These are phyloP conservation scores for Drosophila nigromelanica DNA, from an alignment of 1,140 invertebrate species.

Conservation along the genomic window DNA sequence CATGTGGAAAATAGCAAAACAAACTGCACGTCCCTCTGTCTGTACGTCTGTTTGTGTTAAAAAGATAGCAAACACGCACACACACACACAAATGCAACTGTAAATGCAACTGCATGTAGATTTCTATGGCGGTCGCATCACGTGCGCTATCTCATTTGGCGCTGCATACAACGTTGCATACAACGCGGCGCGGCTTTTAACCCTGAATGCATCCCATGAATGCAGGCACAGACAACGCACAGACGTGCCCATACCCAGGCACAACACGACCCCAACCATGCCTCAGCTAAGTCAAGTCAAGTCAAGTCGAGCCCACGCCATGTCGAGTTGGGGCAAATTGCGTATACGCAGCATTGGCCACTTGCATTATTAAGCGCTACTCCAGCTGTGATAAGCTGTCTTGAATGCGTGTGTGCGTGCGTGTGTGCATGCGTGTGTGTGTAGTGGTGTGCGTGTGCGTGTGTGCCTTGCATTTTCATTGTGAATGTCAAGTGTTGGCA, in stretches of 20 bases:
- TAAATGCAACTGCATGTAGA: slow-evolving; percentile 17
- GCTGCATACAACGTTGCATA: slow-evolving; percentile 62
- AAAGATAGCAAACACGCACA: slow-evolving; percentile 31
- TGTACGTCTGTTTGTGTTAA: slow-evolving; percentile 11
- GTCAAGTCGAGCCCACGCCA: slow-evolving; percentile 4
- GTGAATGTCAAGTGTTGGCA: slow-evolving; percentile 78
- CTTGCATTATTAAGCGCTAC: slow-evolving; percentile 72
- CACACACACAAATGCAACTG: slow-evolving; percentile 16
- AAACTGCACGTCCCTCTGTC: slow-evolving; percentile 34
- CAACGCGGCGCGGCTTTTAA: slow-evolving; percentile 59
- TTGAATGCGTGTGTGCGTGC: slow-evolving; percentile 29
- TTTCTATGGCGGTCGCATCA: slow-evolving; percentile 40
- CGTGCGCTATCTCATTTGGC: slow-evolving; percentile 64
- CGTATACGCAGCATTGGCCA: slow-evolving; percentile 80
- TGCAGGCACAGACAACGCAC: slow-evolving; percentile 62
- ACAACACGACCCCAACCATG: neutral
- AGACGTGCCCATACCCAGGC: slow-evolving; percentile 58
- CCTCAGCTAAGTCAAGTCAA: slow-evolving; percentile 6
- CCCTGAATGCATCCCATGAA: slow-evolving; percentile 75
- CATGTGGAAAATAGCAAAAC: slow-evolving; percentile 51
- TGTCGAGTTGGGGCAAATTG: slow-evolving; percentile 49
- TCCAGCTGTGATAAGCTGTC: slow-evolving; percentile 65
- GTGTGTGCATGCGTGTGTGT: slow-evolving; percentile 5
- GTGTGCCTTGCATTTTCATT: slow-evolving; percentile 60
- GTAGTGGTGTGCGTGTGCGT: slow-evolving; percentile 17